These are phyloP conservation scores for Potamilus streckersoni DNA, from an alignment of 1,140 invertebrate species.

Conservation along the genomic window DNA sequence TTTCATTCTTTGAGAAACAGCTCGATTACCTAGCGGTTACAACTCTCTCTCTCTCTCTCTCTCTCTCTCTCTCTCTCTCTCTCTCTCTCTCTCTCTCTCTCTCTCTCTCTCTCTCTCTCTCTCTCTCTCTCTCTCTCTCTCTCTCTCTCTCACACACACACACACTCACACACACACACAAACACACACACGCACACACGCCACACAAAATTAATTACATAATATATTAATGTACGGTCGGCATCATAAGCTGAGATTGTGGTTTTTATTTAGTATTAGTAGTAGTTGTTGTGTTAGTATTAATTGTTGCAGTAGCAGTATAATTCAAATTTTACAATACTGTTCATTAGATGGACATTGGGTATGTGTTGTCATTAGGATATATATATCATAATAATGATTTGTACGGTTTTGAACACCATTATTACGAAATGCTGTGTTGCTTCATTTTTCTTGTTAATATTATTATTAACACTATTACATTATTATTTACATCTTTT, in stretches of 20 bases:
- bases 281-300: too few species aligned
- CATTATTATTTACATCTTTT: too few species aligned
- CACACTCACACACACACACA: slow-evolving; percentile 11
- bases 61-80: not conserved
- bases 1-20: not conserved
- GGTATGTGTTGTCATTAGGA: too few species aligned
- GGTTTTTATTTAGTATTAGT: too few species aligned
- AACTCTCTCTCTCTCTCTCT: not conserved
- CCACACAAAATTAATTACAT: not conserved
- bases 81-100: not conserved
- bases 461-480: too few species aligned
- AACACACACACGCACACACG: not conserved
- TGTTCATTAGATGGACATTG: too few species aligned
- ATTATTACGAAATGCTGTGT: too few species aligned
- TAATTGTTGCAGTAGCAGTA: too few species aligned
- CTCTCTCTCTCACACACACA: slow-evolving; percentile 1
- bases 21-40: not conserved
- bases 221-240: not conserved
- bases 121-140: not conserved
- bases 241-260: not conserved
- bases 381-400: too few species aligned
- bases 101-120: not conserved
- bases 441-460: too few species aligned
- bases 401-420: too few species aligned
- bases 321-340: too few species aligned